Evolutionary conservation across 2,888 invertebrate species (phyloP).

Genomic region (Abscondita cerata): DNA sequence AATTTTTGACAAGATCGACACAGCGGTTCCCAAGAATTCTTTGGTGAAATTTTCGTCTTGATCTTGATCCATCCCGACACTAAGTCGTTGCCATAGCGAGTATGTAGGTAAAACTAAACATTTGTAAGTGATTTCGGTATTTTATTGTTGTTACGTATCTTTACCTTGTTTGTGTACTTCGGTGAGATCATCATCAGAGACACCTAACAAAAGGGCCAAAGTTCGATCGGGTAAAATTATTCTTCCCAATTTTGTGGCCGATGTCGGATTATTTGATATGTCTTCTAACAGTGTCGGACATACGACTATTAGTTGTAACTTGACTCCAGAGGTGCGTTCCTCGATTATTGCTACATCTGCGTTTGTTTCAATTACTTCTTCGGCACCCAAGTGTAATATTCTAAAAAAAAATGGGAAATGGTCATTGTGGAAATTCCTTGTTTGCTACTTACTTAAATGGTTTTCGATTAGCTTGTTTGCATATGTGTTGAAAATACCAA

Average conservation of each 20-base stretch:
- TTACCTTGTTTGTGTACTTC: conserved; percentile 73
- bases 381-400: conserved; percentile 76
- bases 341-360: conserved; percentile 62
- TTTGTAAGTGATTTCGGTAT: not conserved
- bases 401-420: conserved; percentile 56
- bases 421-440: not conserved
- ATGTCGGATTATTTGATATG: conserved; percentile 63
- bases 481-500: conserved; percentile 84
- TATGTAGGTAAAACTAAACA: conserved; percentile 71
- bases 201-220: conserved; percentile 81
- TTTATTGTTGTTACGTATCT: not conserved
- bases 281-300: conserved; percentile 77
- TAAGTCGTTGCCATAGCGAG: conserved; percentile 81
- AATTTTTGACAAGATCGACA: conserved; percentile 72
- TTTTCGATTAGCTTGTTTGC: conserved; percentile 76
- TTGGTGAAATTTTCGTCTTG: conserved; percentile 86
- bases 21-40: conserved; percentile 82
- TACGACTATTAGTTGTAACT: conserved; percentile 80
- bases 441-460: conserved; percentile 75
- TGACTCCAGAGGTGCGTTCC: conserved; percentile 68
- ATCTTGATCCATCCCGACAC: conserved; percentile 79
- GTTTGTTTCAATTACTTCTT: conserved; percentile 66
- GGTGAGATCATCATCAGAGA: conserved; percentile 74
- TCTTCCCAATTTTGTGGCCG: conserved; percentile 64
- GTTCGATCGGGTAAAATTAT: conserved; percentile 75